Evolutionary conservation across 2,797 vertebrate genomes (phyloP).

Genomic region (Malacoctenus gilli): DNA sequence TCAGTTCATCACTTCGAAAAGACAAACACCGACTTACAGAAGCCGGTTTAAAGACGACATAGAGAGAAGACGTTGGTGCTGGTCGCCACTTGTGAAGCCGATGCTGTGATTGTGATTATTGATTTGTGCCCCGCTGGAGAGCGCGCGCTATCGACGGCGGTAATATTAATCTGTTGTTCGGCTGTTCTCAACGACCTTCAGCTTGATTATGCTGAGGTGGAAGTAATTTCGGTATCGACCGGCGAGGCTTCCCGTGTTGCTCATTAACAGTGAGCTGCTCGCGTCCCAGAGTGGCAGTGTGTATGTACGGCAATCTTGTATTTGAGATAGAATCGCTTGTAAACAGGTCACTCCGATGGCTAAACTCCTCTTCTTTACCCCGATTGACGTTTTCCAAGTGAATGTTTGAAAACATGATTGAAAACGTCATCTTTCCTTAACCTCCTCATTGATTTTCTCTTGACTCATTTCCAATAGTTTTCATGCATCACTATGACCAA

Average conservation of each 20-base stretch:
- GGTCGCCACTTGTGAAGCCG: slow-evolving; percentile 27
- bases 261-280: slow-evolving; percentile 38
- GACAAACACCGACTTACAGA: neutral
- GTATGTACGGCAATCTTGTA: too few species aligned
- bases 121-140: slow-evolving; percentile 39
- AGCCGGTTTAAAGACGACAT: neutral
- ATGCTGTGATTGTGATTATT: slow-evolving; percentile 42
- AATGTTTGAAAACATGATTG: too few species aligned
- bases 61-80: neutral
- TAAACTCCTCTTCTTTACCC: too few species aligned
- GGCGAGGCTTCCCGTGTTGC: slow-evolving; percentile 40
- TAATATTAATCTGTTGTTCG: slow-evolving; percentile 27
- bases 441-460: too few species aligned
- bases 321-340: too few species aligned
- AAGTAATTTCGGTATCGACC: slow-evolving; percentile 66
- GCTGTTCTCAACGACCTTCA: slow-evolving; percentile 41
- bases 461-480: too few species aligned
- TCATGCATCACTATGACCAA: too few species aligned
- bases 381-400: too few species aligned
- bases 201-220: slow-evolving; percentile 55
- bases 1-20: neutral
- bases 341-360: too few species aligned
- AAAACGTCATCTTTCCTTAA: too few species aligned
- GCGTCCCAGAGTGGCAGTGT: neutral
- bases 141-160: slow-evolving; percentile 8